Percentiles rank a stretch among this genome's conserved stretches.
These are phyloP conservation scores for Drosophila bocki DNA, from an alignment of 1,140 invertebrate species.

Conservation along the genomic window DNA sequence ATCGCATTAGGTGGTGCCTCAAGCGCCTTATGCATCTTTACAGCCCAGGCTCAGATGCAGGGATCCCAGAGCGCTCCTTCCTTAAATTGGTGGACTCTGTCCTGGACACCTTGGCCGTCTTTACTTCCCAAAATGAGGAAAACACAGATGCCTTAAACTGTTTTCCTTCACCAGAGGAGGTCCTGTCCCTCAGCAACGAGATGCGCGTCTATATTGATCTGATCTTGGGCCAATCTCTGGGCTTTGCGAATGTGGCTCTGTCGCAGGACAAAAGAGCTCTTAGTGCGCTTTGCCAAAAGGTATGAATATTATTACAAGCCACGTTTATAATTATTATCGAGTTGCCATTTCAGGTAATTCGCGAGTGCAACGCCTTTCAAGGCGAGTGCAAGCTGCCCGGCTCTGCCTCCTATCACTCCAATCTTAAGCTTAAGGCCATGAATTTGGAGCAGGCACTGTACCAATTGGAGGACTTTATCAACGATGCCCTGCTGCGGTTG, in stretches of 20 bases:
- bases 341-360: constrained; percentile 50
- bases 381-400: constrained; percentile 50
- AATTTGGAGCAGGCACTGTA: constrained; percentile 66
- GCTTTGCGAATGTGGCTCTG: constrained; percentile 79
- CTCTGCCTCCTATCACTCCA: constrained; percentile 15
- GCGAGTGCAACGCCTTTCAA: constrained; percentile 70
- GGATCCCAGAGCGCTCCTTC: constrained; percentile 52
- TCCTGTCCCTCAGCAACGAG: constrained; percentile 40
- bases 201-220: constrained; percentile 61
- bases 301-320: background rate
- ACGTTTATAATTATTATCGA: background rate
- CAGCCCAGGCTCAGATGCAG: constrained; percentile 1
- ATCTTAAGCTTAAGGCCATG: constrained; percentile 67
- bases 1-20: constrained; percentile 72
- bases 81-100: constrained; percentile 56
- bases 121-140: constrained; percentile 50
- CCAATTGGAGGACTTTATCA: constrained; percentile 76
- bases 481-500: constrained; percentile 71
- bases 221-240: constrained; percentile 70
- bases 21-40: constrained; percentile 39
- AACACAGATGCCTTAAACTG: constrained; percentile 4
- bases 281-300: constrained; percentile 80
- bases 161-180: constrained; percentile 5
- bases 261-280: constrained; percentile 74
- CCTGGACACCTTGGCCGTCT: constrained; percentile 55